Conservation (phyloP, 2,113 vertebrate genomes). For the Elephas maximus region DNA sequence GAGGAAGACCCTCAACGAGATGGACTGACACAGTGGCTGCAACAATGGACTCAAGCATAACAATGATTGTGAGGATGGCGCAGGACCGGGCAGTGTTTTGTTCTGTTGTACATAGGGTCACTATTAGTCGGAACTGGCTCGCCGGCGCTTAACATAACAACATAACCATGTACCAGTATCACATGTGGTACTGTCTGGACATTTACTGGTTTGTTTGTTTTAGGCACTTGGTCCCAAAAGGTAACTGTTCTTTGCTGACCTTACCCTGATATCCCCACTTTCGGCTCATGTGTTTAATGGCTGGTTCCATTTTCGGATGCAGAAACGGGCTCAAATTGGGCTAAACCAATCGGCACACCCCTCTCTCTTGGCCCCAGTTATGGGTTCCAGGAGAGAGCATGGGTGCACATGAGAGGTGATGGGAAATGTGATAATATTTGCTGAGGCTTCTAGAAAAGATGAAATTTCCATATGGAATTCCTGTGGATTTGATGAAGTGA, state of each 20-base stretch:
- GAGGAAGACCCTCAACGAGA: too few relatives aligned
- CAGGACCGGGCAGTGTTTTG: too few relatives aligned
- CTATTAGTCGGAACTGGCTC: too few relatives aligned
- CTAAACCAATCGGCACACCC: background rate
- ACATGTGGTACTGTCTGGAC: background rate
- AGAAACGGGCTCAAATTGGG: background rate
- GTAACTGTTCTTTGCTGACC: background rate
- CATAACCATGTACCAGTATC: background rate
- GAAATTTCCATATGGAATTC: background rate
- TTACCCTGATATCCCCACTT: background rate
- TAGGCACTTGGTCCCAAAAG: background rate
- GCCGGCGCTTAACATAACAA: too few relatives aligned
- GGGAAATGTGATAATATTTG: background rate
- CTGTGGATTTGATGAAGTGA: background rate
- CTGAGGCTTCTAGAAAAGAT: background rate
- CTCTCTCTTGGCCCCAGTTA: background rate
- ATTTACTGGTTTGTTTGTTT: background rate
- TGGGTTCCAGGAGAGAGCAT: background rate
- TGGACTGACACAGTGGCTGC: too few relatives aligned
- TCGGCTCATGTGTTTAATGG: background rate
- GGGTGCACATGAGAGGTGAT: background rate
- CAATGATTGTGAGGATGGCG: too few relatives aligned
- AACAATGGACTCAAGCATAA: too few relatives aligned
- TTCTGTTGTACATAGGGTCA: too few relatives aligned
- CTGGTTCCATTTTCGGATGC: background rate